Percentiles rank a stretch among this genome's conserved stretches.
These are phyloP conservation scores for Sminthopsis crassicaudata DNA, from an alignment of 2,113 vertebrate genomes.

Conservation along the genomic window DNA sequence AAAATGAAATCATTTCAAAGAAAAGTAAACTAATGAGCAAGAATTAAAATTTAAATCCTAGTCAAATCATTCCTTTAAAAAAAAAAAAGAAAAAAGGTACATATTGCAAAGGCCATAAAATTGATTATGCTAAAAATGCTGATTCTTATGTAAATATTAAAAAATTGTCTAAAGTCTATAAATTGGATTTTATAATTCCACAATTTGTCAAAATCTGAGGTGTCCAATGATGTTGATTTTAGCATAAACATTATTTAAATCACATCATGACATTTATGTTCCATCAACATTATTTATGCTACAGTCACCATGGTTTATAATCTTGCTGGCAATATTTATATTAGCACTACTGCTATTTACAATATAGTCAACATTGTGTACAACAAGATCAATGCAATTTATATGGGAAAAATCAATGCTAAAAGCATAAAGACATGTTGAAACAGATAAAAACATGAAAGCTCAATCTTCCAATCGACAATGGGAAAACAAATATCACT, in stretches of 20 bases:
- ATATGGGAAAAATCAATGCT: slow-evolving; percentile 70
- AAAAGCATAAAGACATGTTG: slow-evolving; percentile 60
- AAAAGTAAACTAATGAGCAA: slow-evolving; percentile 34
- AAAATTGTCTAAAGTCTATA: slow-evolving; percentile 59
- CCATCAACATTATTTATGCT: slow-evolving; percentile 70
- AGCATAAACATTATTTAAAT: slow-evolving; percentile 68
- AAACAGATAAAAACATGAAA: slow-evolving; percentile 70
- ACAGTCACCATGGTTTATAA: slow-evolving; percentile 68
- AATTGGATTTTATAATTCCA: slow-evolving; percentile 65
- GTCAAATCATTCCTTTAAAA: slow-evolving; percentile 62
- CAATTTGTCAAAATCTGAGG: slow-evolving; percentile 58
- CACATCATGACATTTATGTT: slow-evolving; percentile 63
- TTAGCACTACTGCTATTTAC: slow-evolving; percentile 73
- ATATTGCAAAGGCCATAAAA: slow-evolving; percentile 53
- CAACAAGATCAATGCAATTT: slow-evolving; percentile 70
- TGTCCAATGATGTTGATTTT: slow-evolving; percentile 65
- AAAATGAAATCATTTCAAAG: not conserved
- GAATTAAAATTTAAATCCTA: slow-evolving; percentile 56
- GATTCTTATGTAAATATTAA: slow-evolving; percentile 71
- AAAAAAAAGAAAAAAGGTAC: slow-evolving; percentile 51
- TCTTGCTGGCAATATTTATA: slow-evolving; percentile 72
- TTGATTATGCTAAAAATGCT: slow-evolving; percentile 30
- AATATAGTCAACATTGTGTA: slow-evolving; percentile 58
- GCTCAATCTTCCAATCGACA: slow-evolving; percentile 62
- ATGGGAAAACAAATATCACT: slow-evolving; percentile 50